Percentiles rank a stretch among this genome's conserved stretches.
These are phyloP conservation scores for Andinoacara biseriatus DNA, from an alignment of 2,113 vertebrate genomes.

Conservation along the genomic window DNA sequence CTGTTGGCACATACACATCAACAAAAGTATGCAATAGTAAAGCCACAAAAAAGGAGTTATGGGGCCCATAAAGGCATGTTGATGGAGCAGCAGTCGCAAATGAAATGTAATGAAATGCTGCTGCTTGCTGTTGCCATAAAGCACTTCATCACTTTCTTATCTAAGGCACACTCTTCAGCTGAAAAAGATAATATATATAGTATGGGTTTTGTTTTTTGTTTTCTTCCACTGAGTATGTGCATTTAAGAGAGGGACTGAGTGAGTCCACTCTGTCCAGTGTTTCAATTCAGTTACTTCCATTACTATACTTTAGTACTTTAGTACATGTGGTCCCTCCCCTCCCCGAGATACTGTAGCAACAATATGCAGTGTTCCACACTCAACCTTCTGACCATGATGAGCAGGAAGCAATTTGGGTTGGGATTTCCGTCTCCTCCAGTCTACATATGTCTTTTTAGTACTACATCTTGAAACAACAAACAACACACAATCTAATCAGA, in stretches of 20 bases:
- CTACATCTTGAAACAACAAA: not conserved
- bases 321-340: not conserved
- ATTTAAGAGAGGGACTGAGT: not conserved
- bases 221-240: not conserved
- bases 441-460: not conserved
- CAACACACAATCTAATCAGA: not conserved
- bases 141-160: conserved; percentile 34
- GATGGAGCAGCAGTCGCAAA: conserved; percentile 56
- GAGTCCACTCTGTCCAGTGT: not conserved
- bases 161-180: conserved; percentile 15
- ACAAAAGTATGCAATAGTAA: conserved; percentile 32
- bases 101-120: conserved; percentile 60
- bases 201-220: not conserved
- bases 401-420: not conserved
- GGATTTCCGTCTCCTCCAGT: not conserved
- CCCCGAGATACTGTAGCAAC: not conserved
- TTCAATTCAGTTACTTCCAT: not conserved
- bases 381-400: not conserved
- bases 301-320: not conserved
- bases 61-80: conserved; percentile 36
- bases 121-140: conserved; percentile 45
- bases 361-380: not conserved
- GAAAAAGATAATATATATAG: conserved; percentile 3
- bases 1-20: conserved; percentile 33
- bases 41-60: conserved; percentile 51